phyloP scores from a whole-genome alignment of 2,797 vertebrate genomes.

The Apodemus agrarius region DNA sequence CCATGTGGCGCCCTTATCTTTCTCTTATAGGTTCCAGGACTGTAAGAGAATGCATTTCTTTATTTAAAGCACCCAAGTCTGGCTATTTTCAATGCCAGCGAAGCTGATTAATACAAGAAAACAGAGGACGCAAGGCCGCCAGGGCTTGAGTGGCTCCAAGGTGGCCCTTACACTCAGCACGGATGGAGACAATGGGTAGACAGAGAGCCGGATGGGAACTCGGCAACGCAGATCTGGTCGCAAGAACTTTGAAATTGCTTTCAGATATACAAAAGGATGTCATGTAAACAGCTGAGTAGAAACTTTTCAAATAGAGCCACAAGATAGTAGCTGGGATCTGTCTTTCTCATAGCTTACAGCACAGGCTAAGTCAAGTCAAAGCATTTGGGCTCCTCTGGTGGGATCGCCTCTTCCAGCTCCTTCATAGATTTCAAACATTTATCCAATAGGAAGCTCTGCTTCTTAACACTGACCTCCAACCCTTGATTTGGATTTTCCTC shows the following conservation, averaged over 20 bases:
- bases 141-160: neutral
- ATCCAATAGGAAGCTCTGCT: neutral
- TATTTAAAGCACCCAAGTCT: neutral
- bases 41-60: neutral
- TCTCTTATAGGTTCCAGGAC: neutral
- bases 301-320: neutral
- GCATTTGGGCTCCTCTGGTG: neutral
- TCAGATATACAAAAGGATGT: neutral
- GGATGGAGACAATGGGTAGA: fast-evolving
- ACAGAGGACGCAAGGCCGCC: neutral
- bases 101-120: neutral
- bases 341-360: neutral
- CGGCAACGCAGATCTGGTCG: neutral
- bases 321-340: neutral
- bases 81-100: neutral
- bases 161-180: neutral
- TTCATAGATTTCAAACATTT: neutral
- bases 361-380: neutral
- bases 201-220: neutral
- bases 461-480: neutral
- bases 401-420: neutral
- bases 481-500: neutral
- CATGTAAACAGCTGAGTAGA: neutral
- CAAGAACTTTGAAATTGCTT: neutral
- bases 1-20: neutral